Evolutionary conservation across 1,140 invertebrate genomes (phyloP), one percentile per base, ranked within the genome.

Genomic region (Zaprionus capensis): DNA sequence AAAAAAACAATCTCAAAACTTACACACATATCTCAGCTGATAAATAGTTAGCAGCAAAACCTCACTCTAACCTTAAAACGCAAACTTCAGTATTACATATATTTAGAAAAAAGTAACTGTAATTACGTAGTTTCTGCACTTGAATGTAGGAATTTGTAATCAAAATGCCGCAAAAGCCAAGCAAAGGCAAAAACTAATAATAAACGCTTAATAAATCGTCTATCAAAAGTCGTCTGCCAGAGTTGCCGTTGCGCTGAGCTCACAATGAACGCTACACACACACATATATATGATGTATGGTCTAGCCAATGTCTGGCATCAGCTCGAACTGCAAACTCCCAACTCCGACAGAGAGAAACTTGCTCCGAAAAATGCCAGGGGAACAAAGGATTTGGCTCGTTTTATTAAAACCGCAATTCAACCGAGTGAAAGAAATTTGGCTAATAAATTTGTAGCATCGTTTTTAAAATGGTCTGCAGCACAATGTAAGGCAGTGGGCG

Each of bases 191-290:
- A 87, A 87, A 87, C 84, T 87, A 87, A 87, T 87, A 87, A 87
- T 84, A 87, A 87, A 84, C 84, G 84, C 84, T 87, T 87, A 87
- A 87, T 87, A 87, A 87, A 87, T 87, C 84, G 84, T 87, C 74
- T 62, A 87, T 87, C 84, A 87, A 88, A 88, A 77, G 78, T 61
- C 73, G 56, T 55, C 49, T 67, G 55, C 68, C 71, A 38, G 59
- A 82, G 83, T 66, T 80, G 69, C 56, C 34, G 73, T 67, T 69
- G 63, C 68, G 58, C 44, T 59, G 58, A 62, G 26, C 63, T 7
- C 46, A 80, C 73, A 81, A 75, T 64, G 59, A 22, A 44, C 41
- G 36, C 14, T 41, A 38, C 41, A 66, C 24, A 41, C 53, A 53
- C 1, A 22, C 38, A 44, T 28, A 49, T 75, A 70, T 87, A 81